A percentile compares a stretch with the other conserved stretches of the same genome.
These are phyloP conservation scores for Hanleya hanleyi DNA, from an alignment of 2,888 invertebrate species.

Conservation along the genomic window DNA sequence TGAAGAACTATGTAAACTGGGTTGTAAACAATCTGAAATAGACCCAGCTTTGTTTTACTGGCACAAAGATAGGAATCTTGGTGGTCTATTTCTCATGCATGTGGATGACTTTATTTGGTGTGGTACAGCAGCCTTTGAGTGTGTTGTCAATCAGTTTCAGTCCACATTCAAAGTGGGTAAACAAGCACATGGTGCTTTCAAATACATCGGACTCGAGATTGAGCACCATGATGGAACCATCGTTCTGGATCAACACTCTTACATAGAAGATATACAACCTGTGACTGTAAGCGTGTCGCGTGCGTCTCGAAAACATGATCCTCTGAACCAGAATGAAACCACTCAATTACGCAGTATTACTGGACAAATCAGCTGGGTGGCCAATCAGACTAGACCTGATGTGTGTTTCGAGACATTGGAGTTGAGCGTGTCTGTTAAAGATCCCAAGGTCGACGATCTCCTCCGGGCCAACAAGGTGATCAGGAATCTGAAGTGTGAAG, in stretches of 20 bases:
- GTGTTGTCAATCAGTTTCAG: background rate
- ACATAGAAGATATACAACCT: background rate
- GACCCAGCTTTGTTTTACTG: slow-evolving; percentile 18
- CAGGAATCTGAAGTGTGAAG: background rate
- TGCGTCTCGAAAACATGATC: background rate
- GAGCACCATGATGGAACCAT: slow-evolving; percentile 21
- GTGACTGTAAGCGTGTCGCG: background rate
- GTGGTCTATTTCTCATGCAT: slow-evolving; percentile 7
- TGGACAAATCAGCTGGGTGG: background rate
- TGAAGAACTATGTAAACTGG: background rate
- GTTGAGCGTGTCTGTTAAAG: background rate
- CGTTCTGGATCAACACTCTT: slow-evolving; percentile 17
- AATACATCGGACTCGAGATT: slow-evolving; percentile 32
- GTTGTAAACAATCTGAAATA: slow-evolving; percentile 7
- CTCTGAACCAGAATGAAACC: background rate
- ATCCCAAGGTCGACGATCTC: background rate
- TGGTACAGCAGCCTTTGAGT: slow-evolving; percentile 15
- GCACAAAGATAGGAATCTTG: background rate
- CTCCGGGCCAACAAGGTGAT: background rate
- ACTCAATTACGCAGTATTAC: background rate
- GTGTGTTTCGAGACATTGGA: background rate
- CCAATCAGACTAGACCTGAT: slow-evolving; percentile 1
- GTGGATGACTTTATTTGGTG: slow-evolving; percentile 23
- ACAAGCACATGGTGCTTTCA: slow-evolving; percentile 15
- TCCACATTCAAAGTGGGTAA: slow-evolving; percentile 2